Conservation (phyloP, 2,797 vertebrate genomes). For the Lacerta viridis region DNA sequence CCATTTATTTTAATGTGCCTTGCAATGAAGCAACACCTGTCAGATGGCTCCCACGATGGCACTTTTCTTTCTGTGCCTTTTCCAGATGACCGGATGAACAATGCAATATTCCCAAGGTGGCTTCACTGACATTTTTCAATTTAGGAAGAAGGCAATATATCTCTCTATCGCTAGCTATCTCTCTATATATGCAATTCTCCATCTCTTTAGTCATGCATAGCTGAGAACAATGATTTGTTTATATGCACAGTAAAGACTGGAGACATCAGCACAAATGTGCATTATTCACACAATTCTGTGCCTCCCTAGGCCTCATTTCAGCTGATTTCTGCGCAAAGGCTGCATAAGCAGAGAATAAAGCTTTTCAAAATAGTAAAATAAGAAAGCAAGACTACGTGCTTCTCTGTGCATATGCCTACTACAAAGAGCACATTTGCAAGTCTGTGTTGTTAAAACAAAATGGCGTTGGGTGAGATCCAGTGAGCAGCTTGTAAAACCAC, state of each 20-base stretch:
- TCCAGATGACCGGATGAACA: constrained; percentile 30
- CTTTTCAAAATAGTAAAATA: neutral
- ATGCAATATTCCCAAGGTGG: constrained; percentile 14
- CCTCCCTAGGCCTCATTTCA: neutral
- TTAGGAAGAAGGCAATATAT: constrained; percentile 8
- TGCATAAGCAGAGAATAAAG: neutral
- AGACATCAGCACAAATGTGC: neutral
- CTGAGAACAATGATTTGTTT: neutral
- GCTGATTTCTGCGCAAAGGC: neutral
- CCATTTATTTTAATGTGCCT: constrained; percentile 38
- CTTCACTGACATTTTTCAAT: constrained; percentile 21
- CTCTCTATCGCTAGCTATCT: neutral
- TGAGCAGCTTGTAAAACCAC: neutral
- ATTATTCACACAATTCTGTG: neutral
- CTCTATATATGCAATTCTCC: neutral
- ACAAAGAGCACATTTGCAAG: neutral
- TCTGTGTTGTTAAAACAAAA: neutral
- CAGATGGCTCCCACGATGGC: constrained; percentile 22
- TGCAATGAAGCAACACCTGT: constrained; percentile 34
- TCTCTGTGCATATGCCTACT: neutral
- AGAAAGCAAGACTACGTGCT: neutral
- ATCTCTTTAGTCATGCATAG: neutral
- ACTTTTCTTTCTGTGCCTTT: constrained; percentile 28
- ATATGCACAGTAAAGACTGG: neutral
- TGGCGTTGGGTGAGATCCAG: neutral